Evolutionary conservation across 53 echinoderm and acorn worm species (phyloP), one percentile per base, ranked within the genome.

Genomic region (Stichopus horrens): DNA sequence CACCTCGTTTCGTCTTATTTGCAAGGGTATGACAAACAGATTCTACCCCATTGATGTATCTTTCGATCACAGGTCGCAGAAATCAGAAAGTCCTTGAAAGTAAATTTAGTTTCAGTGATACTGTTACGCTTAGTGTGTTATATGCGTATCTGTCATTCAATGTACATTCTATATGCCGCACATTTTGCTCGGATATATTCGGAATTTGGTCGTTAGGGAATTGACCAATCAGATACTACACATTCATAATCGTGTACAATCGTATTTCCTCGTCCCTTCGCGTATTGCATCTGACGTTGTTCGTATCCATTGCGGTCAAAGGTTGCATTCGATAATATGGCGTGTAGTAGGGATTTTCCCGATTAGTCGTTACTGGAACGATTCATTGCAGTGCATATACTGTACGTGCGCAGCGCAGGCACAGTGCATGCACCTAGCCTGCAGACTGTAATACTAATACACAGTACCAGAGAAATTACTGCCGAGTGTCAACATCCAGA

Each of bases 131-230:
- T 71, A 71, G 71, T 71, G 71, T 71, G 71, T 71, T n/a, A 20
- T 71, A 71, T 71, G 71, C 71, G 21, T 78, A 19, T 58, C 55
- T 21, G 81, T 57, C 81, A 81, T 81, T 81, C 81, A 81, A 54
- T 81, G 71, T 71, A 57, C 53, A 81, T 81, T 55, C 81, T 81
- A 58, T 54, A 23, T 21, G 81, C 81, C 58, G 81, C 58, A 81
- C 81, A 58, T 57, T 67, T 86, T 86, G 5, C 53, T 86, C 86
- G 86, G 86, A 9, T 2, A 65, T 57, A 6, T 19, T 59, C 86
- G 86, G 86, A 86, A 86, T 51, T 5, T 68, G 13, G 86, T 86
- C 86, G 86, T 86, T 65, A 83, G 53, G 86, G 86, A 86, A 68
- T 86, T 23, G 52, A 68, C 86, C 86, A 86, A 86, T 86, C 86